phyloP scores from a whole-genome alignment of 2,113 vertebrate genomes.

The Calonectris borealis region DNA sequence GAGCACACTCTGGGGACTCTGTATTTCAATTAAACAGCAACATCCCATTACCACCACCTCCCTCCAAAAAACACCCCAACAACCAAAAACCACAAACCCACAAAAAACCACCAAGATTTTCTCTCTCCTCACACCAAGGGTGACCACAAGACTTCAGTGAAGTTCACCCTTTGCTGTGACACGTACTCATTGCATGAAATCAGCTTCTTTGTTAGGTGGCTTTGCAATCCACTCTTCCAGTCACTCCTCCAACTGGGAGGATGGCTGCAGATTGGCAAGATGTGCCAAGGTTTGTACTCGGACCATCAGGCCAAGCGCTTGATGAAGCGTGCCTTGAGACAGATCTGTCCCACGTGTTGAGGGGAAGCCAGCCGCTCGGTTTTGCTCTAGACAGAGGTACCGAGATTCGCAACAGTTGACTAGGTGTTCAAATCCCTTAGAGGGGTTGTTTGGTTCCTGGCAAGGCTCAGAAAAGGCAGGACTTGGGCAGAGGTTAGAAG shows the following conservation, averaged over 20 bases:
- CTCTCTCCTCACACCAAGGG: not conserved
- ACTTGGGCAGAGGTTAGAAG: not conserved
- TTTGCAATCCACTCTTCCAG: not conserved
- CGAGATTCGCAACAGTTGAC: not conserved
- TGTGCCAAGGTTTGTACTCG: rapidly evolving
- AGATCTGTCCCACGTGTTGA: not conserved
- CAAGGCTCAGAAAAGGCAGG: not conserved
- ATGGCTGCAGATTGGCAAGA: not conserved
- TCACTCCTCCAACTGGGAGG: not conserved
- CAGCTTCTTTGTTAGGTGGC: not conserved
- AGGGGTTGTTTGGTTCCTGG: not conserved
- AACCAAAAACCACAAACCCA: not conserved
- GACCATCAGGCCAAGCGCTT: not conserved
- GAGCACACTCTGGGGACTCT: not conserved
- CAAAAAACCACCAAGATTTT: not conserved
- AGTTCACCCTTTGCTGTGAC: not conserved
- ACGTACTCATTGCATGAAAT: not conserved
- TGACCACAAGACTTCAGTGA: not conserved
- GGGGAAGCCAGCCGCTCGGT: not conserved
- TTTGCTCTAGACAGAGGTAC: not conserved
- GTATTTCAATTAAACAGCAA: not conserved
- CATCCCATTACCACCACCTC: not conserved
- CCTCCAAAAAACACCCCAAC: not conserved
- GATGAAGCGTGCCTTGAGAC: not conserved
- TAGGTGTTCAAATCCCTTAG: not conserved